Conservation (phyloP, 2,888 invertebrate genomes). For the Polydrusus tereticollis region DNA sequence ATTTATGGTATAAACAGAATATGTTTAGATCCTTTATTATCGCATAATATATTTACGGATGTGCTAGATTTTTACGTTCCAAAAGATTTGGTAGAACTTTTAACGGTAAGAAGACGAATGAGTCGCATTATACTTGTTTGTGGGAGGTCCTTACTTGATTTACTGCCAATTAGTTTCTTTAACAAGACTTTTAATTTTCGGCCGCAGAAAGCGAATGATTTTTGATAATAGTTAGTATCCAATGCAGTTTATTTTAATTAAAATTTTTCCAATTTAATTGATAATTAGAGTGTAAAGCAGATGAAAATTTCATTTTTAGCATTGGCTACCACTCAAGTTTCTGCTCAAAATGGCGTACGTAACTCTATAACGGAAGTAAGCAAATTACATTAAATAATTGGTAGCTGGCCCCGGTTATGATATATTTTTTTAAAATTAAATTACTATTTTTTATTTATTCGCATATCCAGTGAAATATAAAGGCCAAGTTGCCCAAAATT, state of each 20-base stretch:
- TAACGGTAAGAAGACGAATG: conserved; percentile 37
- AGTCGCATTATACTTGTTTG: conserved; percentile 31
- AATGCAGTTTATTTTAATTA: conserved; percentile 13
- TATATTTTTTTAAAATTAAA: too few relatives aligned
- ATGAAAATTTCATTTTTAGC: too few relatives aligned
- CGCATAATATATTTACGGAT: not conserved
- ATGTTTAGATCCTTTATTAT: not conserved
- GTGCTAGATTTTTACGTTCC: conserved; percentile 11
- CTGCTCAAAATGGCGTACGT: too few relatives aligned
- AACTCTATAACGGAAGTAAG: too few relatives aligned
- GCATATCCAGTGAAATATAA: too few relatives aligned
- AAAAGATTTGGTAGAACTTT: conserved; percentile 37
- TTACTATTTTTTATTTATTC: too few relatives aligned
- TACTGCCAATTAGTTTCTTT: conserved; percentile 47
- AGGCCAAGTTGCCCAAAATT: too few relatives aligned
- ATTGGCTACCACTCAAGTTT: too few relatives aligned
- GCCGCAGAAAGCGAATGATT: conserved; percentile 30
- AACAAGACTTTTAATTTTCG: conserved; percentile 46
- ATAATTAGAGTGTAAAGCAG: too few relatives aligned
- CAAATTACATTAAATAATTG: too few relatives aligned
- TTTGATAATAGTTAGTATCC: conserved; percentile 29
- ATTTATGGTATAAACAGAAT: too few relatives aligned
- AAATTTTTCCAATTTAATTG: conserved; percentile 2
- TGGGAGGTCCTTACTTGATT: conserved; percentile 47
- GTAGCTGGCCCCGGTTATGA: too few relatives aligned